A percentile compares a stretch with the other conserved stretches of the same genome.
These are phyloP conservation scores for Palythoa grandiflora DNA, from an alignment of 92 coral and sea anemone genomes.

Conservation along the genomic window DNA sequence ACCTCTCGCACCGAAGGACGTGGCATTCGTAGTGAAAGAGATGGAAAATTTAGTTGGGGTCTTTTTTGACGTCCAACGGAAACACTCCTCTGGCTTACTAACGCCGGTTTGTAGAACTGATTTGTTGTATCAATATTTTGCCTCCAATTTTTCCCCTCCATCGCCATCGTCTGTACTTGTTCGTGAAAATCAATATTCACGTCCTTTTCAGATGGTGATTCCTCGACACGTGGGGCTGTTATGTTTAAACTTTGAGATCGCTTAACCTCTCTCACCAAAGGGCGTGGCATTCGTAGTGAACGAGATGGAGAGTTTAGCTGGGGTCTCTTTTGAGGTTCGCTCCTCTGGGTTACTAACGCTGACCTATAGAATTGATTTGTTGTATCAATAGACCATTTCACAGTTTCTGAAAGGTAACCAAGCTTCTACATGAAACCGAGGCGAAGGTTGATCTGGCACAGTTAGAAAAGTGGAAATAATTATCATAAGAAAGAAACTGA, in stretches of 20 bases:
- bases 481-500: no score
- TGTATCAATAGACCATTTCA: neutral
- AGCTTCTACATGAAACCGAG: no score
- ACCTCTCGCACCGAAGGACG: neutral
- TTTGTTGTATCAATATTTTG: neutral
- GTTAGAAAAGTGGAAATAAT: no score
- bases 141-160: neutral
- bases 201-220: neutral
- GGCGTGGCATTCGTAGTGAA: neutral
- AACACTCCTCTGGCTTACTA: neutral
- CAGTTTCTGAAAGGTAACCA: no score
- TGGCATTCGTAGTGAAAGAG: neutral
- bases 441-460: no score
- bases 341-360: neutral
- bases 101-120: neutral
- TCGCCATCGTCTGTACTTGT: neutral
- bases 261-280: neutral
- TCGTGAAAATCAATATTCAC: neutral
- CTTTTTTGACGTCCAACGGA: neutral
- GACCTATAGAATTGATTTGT: neutral
- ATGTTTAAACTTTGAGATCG: constrained; percentile 6
- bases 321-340: neutral
- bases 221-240: neutral
- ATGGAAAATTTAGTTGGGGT: neutral
- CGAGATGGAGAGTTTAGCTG: neutral